Conservation (phyloP, 2,888 invertebrate genomes). For the Pediacus dermestoides region DNA sequence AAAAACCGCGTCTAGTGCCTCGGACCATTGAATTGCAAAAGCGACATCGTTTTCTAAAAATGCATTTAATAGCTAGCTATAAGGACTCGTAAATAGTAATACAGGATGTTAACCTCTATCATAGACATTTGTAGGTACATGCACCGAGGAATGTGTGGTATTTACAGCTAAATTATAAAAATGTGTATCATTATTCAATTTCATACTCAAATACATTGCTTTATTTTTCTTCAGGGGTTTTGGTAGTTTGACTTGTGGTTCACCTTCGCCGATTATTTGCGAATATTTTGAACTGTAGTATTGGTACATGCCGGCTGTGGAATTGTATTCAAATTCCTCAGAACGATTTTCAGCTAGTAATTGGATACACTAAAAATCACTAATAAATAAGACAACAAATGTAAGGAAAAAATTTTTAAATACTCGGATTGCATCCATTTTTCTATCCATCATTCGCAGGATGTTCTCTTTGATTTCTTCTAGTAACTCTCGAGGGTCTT, state of each 20-base stretch:
- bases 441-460: slow-evolving; percentile 78
- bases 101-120: slow-evolving; percentile 62
- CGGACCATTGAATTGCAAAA: slow-evolving; percentile 88
- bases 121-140: slow-evolving; percentile 92
- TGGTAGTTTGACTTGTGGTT: slow-evolving; percentile 26
- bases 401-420: slow-evolving; percentile 29
- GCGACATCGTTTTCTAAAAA: slow-evolving; percentile 53
- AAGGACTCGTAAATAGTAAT: slow-evolving; percentile 5
- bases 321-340: slow-evolving; percentile 58
- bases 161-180: slow-evolving; percentile 83
- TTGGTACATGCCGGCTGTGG: slow-evolving; percentile 27
- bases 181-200: slow-evolving; percentile 69
- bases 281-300: slow-evolving; percentile 87
- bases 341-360: slow-evolving; percentile 69
- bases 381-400: slow-evolving; percentile 3
- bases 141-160: slow-evolving; percentile 78
- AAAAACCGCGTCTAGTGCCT: slow-evolving; percentile 78
- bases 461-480: slow-evolving; percentile 77
- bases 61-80: slow-evolving; percentile 3
- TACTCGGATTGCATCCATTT: slow-evolving; percentile 86
- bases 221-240: slow-evolving; percentile 23
- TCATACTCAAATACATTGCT: slow-evolving; percentile 55
- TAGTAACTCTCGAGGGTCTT: slow-evolving; percentile 76
- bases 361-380: slow-evolving; percentile 64
- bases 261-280: slow-evolving; percentile 41